Evolutionary conservation across 2,888 invertebrate genomes (phyloP).

Genomic region (Agriopis marginaria): DNA sequence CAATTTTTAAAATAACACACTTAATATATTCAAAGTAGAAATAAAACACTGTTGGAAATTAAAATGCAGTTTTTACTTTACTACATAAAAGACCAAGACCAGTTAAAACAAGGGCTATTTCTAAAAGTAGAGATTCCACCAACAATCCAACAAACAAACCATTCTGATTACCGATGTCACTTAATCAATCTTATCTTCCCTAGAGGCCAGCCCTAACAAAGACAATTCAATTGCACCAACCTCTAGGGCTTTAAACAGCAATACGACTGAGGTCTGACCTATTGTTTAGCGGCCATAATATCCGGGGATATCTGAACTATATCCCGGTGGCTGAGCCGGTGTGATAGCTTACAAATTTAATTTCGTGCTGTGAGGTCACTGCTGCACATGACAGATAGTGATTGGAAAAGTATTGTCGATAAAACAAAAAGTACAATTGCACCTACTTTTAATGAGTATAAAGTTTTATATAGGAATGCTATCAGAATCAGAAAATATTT

Average conservation of each 20-base stretch:
- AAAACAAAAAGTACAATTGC: not conserved
- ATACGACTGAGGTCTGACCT: slow-evolving; percentile 24
- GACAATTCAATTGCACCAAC: slow-evolving; percentile 26
- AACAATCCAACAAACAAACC: not conserved
- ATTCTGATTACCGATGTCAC: slow-evolving; percentile 1
- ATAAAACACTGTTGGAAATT: too few relatives aligned
- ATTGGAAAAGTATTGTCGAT: slow-evolving; percentile 11
- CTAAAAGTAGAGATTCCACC: not conserved
- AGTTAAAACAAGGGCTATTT: not conserved
- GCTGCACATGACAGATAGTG: slow-evolving; percentile 53
- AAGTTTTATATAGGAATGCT: slow-evolving; percentile 27
- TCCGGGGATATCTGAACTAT: slow-evolving; percentile 43
- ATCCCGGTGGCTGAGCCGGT: slow-evolving; percentile 49
- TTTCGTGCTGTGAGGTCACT: slow-evolving; percentile 64
- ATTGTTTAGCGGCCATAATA: slow-evolving; percentile 52
- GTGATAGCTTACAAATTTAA: slow-evolving; percentile 76
- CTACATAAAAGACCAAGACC: too few relatives aligned
- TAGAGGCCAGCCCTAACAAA: slow-evolving; percentile 11
- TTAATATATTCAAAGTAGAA: too few relatives aligned
- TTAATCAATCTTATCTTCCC: slow-evolving; percentile 21
- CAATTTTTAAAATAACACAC: too few relatives aligned
- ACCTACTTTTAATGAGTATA: not conserved
- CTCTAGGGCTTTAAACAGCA: slow-evolving; percentile 32
- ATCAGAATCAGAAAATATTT: too few relatives aligned
- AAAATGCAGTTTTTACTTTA: too few relatives aligned